A percentile compares a stretch with the other conserved stretches of the same genome.
These are phyloP conservation scores for Tenrec ecaudatus DNA, from an alignment of 2,113 vertebrate species.

Conservation along the genomic window DNA sequence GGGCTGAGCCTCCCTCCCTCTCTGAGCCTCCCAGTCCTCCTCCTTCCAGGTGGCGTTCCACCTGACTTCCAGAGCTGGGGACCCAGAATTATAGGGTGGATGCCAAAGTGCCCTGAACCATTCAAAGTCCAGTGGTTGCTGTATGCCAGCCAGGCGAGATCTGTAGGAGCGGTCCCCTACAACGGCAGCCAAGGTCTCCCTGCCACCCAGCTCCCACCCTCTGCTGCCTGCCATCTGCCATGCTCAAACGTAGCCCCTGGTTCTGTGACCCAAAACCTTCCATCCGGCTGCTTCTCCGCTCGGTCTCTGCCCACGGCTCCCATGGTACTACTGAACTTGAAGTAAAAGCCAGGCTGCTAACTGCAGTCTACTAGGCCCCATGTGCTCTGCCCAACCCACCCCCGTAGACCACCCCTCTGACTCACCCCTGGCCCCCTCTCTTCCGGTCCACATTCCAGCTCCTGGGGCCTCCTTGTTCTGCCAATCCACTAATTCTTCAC, in stretches of 20 bases:
- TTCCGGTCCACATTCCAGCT: not conserved
- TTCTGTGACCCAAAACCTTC: not conserved
- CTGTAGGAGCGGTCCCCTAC: fast-evolving
- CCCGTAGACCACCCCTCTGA: not conserved
- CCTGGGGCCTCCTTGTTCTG: not conserved
- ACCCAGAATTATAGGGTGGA: not conserved
- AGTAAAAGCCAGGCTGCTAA: not conserved
- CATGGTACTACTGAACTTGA: not conserved
- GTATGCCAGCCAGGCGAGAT: too few species aligned
- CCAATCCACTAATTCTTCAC: not conserved
- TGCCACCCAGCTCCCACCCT: not conserved
- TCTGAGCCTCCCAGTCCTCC: not conserved
- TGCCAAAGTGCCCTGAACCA: not conserved
- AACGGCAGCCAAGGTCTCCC: not conserved
- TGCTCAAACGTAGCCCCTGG: not conserved
- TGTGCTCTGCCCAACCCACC: fast-evolving
- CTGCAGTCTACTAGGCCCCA: not conserved
- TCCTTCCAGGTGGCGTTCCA: not conserved
- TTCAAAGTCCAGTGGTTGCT: not conserved
- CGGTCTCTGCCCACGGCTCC: fast-evolving
- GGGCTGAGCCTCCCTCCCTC: not conserved
- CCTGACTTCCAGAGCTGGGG: not conserved
- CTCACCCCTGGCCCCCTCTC: not conserved
- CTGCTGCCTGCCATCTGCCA: too few species aligned
- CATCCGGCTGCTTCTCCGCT: not conserved